phyloP scores from a whole-genome alignment of 2,888 invertebrate genomes.

The Fabriciana adippe region DNA sequence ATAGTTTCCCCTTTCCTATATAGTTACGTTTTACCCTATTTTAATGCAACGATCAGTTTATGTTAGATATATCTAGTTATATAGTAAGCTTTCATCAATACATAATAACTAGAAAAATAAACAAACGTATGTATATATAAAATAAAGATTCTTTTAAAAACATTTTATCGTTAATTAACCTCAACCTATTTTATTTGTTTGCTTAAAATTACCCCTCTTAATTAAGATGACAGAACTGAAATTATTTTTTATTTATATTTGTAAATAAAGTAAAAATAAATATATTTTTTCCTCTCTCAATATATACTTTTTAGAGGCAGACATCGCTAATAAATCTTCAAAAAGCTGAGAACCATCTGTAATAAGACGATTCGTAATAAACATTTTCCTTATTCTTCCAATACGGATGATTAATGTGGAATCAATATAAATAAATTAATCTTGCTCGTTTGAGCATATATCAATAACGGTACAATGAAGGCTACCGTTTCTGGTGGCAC shows the following conservation, averaged over 20 bases:
- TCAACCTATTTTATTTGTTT: too few relatives aligned
- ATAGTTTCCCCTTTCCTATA: constrained; percentile 20
- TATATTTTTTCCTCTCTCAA: neutral
- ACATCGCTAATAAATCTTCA: constrained; percentile 22
- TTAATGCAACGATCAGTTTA: neutral
- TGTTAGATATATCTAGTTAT: too few relatives aligned
- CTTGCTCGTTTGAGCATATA: constrained; percentile 16
- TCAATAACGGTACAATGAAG: constrained; percentile 2
- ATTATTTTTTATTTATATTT: neutral
- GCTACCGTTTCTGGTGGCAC: too few relatives aligned
- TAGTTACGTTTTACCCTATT: constrained; percentile 3
- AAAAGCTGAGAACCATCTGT: constrained; percentile 12
- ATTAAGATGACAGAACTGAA: too few relatives aligned
- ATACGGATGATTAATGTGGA: constrained; percentile 20
- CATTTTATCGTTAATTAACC: too few relatives aligned
- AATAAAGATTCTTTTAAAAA: too few relatives aligned
- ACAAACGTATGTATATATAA: too few relatives aligned
- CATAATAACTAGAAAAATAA: too few relatives aligned
- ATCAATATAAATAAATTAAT: constrained; percentile 28
- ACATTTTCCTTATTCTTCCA: constrained; percentile 21
- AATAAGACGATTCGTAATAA: constrained; percentile 26
- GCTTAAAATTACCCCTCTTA: too few relatives aligned
- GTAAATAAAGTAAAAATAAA: neutral
- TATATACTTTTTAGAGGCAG: constrained; percentile 12
- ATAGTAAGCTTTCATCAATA: too few relatives aligned